A percentile compares a stretch with the other conserved stretches of the same genome.
These are phyloP conservation scores for Borostomias antarcticus DNA, from an alignment of 2,797 vertebrate genomes.

Conservation along the genomic window DNA sequence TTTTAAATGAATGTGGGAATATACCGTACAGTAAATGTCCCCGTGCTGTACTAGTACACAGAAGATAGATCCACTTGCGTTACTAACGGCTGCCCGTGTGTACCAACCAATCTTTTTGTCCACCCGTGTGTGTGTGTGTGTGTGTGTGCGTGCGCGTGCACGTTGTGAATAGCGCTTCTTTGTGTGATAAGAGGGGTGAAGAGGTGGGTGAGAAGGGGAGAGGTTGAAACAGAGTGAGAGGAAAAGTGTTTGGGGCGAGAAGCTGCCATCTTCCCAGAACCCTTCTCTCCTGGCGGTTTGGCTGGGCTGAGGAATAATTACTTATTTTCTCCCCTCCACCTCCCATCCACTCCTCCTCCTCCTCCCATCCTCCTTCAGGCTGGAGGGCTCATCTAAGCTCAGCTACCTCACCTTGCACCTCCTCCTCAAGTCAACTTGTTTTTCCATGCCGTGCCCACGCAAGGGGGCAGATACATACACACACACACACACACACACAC, in stretches of 20 bases:
- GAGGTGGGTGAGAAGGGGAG: background rate
- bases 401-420: constrained; percentile 56
- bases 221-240: constrained; percentile 23
- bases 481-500: constrained; percentile 1
- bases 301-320: constrained; percentile 57
- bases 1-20: constrained; percentile 10
- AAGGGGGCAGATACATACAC: constrained; percentile 6
- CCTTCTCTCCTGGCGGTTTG: constrained; percentile 67
- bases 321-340: constrained; percentile 29
- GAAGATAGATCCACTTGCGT: background rate
- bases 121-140: background rate
- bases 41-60: background rate
- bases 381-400: constrained; percentile 53
- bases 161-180: constrained; percentile 50
- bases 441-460: constrained; percentile 38
- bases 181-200: constrained; percentile 43
- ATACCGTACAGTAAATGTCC: background rate
- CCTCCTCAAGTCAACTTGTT: constrained; percentile 50
- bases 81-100: background rate
- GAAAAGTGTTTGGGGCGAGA: constrained; percentile 31
- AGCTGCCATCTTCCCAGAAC: constrained; percentile 44
- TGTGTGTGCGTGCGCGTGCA: constrained; percentile 8
- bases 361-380: constrained; percentile 40
- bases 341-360: constrained; percentile 15
- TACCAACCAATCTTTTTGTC: background rate